Percentiles rank a stretch among this genome's conserved stretches.
Evolutionary conservation across 1,140 invertebrate species (phyloP).

Genomic region (Agrilus planipennis): DNA sequence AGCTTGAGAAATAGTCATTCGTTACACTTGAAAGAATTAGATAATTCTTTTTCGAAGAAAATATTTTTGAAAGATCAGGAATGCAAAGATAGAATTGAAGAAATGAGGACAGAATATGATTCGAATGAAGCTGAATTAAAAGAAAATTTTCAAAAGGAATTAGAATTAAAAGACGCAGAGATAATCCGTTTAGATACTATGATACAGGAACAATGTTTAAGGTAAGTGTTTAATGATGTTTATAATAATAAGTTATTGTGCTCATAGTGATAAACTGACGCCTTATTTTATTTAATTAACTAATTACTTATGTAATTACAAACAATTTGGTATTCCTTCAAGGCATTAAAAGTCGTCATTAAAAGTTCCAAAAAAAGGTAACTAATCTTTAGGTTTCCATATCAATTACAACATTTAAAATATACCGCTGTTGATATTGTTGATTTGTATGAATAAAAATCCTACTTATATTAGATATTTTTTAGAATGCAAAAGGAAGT

Average conservation of each 20-base stretch:
- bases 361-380: background rate
- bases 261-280: too few relatives aligned
- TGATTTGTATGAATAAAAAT: background rate
- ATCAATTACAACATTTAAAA: too few relatives aligned
- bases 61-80: slow-evolving; percentile 1
- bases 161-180: slow-evolving; percentile 5
- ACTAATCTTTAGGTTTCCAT: too few relatives aligned
- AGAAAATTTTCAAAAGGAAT: background rate
- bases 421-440: background rate
- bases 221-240: slow-evolving; percentile 4
- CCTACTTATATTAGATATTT: background rate
- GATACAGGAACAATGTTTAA: slow-evolving; percentile 7
- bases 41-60: background rate
- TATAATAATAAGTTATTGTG: background rate
- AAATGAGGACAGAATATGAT: slow-evolving; percentile 1
- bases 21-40: slow-evolving; percentile 3
- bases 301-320: too few relatives aligned
- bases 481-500: slow-evolving; percentile 11
- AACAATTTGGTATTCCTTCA: background rate
- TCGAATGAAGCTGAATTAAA: background rate
- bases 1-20: slow-evolving; percentile 7
- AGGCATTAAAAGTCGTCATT: background rate
- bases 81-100: background rate
- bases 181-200: slow-evolving; percentile 4
- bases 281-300: too few relatives aligned